Evolutionary conservation across 2,888 invertebrate species (phyloP), one percentile per base, ranked within the genome.

Genomic region (Muscina levida): DNA sequence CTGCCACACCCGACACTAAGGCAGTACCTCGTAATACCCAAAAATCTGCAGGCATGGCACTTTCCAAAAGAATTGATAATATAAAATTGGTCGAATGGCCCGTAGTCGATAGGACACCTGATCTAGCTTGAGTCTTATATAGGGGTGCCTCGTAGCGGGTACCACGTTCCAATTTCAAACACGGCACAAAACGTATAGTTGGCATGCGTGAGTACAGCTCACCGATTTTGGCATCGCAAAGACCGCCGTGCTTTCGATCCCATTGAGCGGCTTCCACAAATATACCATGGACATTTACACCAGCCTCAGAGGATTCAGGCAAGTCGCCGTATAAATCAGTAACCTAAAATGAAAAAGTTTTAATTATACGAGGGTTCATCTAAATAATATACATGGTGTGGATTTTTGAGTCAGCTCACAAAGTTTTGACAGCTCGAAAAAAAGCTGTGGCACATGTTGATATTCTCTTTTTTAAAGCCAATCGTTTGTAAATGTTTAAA

Each of bases 11-110:
- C 4, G 97, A 95, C 17, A 98, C 92, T 1, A 97, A 91, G 0
- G 97, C 97, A 0, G 97, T 95, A 80, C 96, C 97, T 85, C 96
- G 95, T 56, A 96, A 93, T 84, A 97, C 96, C 97, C 97, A 97
- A 89, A 94, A 96, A 83, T 94, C 93, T 56, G 95, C 92, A 0
- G 92, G 89, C 82, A 92, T 91, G 17, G 90, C 87, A 0, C 95
- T 93, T 0, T 95, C 94, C 66, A 97, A 87, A 37, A 95, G 90
- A 78, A 97, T 94, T 0, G 95, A 92, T 53, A 97, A 92, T 39
- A 97, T 95, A 88, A 97, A 97, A 91, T 97, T 97, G 1, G 97
- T 97, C 85, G 97, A 97, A 90, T 97, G 97, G 0, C 97, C 97
- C 0, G 97, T 97, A 0, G 97, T 97, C 6, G 97, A 97, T 13